Conservation (phyloP, 1,140 invertebrate genomes). For the Camponotus floridanus region DNA sequence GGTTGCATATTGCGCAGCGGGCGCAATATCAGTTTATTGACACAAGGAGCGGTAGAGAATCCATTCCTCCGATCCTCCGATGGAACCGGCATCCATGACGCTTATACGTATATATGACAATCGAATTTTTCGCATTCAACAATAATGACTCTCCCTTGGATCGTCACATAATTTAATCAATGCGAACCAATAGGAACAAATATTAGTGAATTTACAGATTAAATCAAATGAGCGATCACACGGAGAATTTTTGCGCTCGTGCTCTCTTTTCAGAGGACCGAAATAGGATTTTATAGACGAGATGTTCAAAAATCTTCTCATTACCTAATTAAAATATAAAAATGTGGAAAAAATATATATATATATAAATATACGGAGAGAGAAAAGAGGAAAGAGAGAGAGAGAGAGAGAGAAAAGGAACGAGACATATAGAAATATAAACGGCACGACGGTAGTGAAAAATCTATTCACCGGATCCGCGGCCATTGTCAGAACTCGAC, state of each 20-base stretch:
- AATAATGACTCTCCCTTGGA: not conserved
- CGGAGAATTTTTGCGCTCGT: too few species aligned
- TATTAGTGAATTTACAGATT: not conserved
- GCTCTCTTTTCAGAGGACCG: too few species aligned
- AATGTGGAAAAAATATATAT: not conserved
- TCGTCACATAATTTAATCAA: too few species aligned
- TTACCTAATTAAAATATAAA: not conserved
- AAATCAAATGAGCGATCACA: not conserved
- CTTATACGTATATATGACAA: too few species aligned
- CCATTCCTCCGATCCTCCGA: conserved; percentile 9
- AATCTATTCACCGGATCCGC: conserved; percentile 72
- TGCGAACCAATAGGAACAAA: not conserved
- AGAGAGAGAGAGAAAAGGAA: not conserved
- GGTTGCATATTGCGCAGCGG: conserved; percentile 26
- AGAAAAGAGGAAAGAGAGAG: not conserved
- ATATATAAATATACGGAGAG: too few species aligned
- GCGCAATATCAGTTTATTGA: conserved; percentile 35
- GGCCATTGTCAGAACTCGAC: conserved; percentile 72
- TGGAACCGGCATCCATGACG: not conserved
- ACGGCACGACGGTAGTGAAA: conserved; percentile 61
- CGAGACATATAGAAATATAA: conserved; percentile 48
- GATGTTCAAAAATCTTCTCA: not conserved
- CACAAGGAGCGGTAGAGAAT: conserved; percentile 23
- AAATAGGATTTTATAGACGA: too few species aligned
- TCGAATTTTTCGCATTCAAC: conserved; percentile 26